A percentile compares a stretch with the other conserved stretches of the same genome.
These are phyloP conservation scores for Psophia crepitans DNA, from an alignment of 2,113 vertebrate genomes.

Conservation along the genomic window DNA sequence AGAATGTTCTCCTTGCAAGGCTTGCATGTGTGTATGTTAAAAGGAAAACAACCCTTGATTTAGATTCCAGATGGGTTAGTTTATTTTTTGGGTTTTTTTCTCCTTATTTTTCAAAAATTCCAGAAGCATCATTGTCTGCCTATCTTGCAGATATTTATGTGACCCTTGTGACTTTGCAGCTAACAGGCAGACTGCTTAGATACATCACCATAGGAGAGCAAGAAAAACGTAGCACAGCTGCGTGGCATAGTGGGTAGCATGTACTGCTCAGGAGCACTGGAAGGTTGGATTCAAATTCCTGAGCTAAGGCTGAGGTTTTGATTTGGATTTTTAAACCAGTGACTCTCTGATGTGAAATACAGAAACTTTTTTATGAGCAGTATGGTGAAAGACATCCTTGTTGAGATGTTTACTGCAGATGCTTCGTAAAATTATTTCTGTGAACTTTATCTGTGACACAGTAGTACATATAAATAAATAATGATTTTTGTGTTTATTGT, in stretches of 20 bases:
- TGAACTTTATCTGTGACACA: background rate
- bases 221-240: background rate
- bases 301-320: background rate
- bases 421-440: background rate
- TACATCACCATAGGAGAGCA: background rate
- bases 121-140: background rate
- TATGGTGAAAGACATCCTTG: background rate
- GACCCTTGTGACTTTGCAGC: slow-evolving; percentile 18
- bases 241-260: background rate
- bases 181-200: background rate
- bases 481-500: background rate
- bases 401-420: background rate
- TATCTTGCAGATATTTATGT: slow-evolving; percentile 11
- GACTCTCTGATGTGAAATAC: background rate
- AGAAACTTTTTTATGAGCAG: background rate
- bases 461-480: background rate
- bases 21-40: background rate
- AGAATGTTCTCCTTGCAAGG: background rate
- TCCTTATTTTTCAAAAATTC: slow-evolving; percentile 24
- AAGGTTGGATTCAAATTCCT: background rate
- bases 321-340: background rate
- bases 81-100: slow-evolving; percentile 38
- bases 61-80: slow-evolving; percentile 5
- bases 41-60: slow-evolving; percentile 36
- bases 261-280: background rate